Base-by-base conservation (phyloP, 1,140 invertebrate genomes). In the Lepidurus couesii region DNA sequence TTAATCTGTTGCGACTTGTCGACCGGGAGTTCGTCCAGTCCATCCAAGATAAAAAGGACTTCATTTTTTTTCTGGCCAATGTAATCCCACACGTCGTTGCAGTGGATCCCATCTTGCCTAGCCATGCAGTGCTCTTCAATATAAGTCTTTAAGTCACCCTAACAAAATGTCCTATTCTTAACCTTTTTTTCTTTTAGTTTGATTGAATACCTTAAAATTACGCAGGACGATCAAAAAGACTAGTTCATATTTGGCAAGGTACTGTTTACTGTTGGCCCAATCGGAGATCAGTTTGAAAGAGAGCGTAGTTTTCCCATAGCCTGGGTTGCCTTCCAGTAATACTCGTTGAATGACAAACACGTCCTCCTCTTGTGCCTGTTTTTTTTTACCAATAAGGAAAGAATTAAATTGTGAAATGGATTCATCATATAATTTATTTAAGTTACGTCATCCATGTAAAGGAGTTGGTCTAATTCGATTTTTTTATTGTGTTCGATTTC, bases 1-100 rank as follows among this genome's bases (percentile, higher is more conserved):
- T 80, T 75, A 24, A 82, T 79, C 13, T 80, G 79, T 21, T 79
- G 79, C 10, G 80, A 78, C 75, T 82, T 79, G 42, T 75, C 53
- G 24, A 74, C 75, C 16, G 79, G 74, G 65, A 82, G 80, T 26
- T 82, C 82, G 34, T 82, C 82, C 53, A 81, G 81, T 11, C 82
- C 82, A 73, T 82, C 82, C 76, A 82, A 76, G 65, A 82, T 80
- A 73, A 82, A 82, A 10, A 82, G 75, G 16, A 82, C 77, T 42
- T 80, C 45, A 4, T 81, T 78, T 44, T 81, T 79, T 73, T 82
- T 10, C 24, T 79, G 79, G 34, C 78, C 79, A 53, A 81, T 80
- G 80, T 82, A 82, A 10, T 81, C 79, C 82, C 82, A 82, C 34
- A 82, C 80, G 53, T 65, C 53, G 21, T 0, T 9, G 21, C 53